These are phyloP conservation scores for Gasterosteus nipponicus DNA, from an alignment of 2,113 vertebrate genomes.

Conservation along the genomic window DNA sequence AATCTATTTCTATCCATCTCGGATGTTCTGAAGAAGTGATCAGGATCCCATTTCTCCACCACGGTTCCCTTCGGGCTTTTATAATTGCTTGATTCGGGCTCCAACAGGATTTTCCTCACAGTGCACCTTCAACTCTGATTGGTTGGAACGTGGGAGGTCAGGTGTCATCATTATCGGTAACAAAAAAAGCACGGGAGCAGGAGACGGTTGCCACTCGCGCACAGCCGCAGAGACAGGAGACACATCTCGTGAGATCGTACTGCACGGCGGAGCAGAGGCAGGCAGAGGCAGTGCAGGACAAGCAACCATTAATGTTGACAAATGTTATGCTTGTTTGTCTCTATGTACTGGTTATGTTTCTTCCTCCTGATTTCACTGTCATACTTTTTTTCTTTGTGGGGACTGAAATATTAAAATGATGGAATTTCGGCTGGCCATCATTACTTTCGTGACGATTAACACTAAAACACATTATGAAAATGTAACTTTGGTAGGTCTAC, in stretches of 20 bases:
- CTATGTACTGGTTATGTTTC: background rate
- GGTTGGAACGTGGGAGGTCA: slow-evolving; percentile 41
- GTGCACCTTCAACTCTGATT: slow-evolving; percentile 31
- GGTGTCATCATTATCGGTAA: slow-evolving; percentile 43
- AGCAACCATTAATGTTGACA: slow-evolving; percentile 27
- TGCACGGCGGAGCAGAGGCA: slow-evolving; percentile 10
- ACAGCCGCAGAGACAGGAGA: slow-evolving; percentile 6
- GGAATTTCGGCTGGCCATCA: background rate
- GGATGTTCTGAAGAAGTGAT: slow-evolving; percentile 38
- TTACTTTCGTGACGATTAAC: background rate
- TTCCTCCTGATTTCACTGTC: background rate
- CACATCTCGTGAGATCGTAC: slow-evolving; percentile 33
- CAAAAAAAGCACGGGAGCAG: slow-evolving; percentile 7
- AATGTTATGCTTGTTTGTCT: slow-evolving; percentile 10
- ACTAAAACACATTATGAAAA: background rate
- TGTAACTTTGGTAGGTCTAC: too few species aligned
- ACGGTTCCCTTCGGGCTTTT: slow-evolving; percentile 16
- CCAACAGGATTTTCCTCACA: slow-evolving; percentile 37
- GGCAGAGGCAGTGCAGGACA: slow-evolving; percentile 7
- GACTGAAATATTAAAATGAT: background rate
- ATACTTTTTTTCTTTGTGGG: background rate
- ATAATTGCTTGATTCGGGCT: slow-evolving; percentile 46
- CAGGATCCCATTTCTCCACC: slow-evolving; percentile 44
- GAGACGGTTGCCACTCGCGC: slow-evolving; percentile 7
- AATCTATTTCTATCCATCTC: slow-evolving; percentile 6